Evolutionary conservation across 2,888 invertebrate genomes (phyloP), one percentile per base, ranked within the genome.

Genomic region (Drosophila borborema): DNA sequence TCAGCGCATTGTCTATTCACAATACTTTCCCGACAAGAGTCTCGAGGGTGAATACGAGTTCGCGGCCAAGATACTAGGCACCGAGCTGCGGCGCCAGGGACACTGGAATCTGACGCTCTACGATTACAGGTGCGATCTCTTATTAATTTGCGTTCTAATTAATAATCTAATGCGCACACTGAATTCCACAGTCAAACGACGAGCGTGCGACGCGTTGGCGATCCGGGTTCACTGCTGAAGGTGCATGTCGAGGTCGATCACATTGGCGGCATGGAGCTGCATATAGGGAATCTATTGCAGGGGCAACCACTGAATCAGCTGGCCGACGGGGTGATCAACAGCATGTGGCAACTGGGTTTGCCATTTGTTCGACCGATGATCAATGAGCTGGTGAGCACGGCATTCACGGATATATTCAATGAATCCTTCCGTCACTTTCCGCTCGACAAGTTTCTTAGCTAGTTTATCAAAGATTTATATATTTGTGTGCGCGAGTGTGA

Each of bases 391-490:
- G 97, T 97, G 73, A 96, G 96, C 91, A 96, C 95, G 0, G 97
- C 96, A 8, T 97, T 97, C 92, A 97, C 97, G 0, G 96, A 97
- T 72, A 97, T 97, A 78, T 96, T 97, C 93, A 96, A 95, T 86
- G 95, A 95, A 65, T 95, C 96, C 59, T 97, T 97, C 91, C 94
- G 94, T 74, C 93, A 95, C 91, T 97, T 97, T 92, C 96, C 97
- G 0, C 93, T 97, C 51, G 94, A 96, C 1, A 93, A 94, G 73
- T 94, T 96, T 76, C 95, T 97, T 65, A 86, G 58, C 74, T 65
- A 74, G 58, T 66, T 74, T 40, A 69, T 74, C 67, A 80, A 82
- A 82, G 65, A 78, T n/a, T 60, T 64, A 49, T 56, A 56, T 62
- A 62, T 72, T 65, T 46, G 23, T 20, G 34, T 14, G 12, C 38